These are phyloP conservation scores for Larimichthys polyactis DNA, from an alignment of 2,113 vertebrate species.

Conservation along the genomic window DNA sequence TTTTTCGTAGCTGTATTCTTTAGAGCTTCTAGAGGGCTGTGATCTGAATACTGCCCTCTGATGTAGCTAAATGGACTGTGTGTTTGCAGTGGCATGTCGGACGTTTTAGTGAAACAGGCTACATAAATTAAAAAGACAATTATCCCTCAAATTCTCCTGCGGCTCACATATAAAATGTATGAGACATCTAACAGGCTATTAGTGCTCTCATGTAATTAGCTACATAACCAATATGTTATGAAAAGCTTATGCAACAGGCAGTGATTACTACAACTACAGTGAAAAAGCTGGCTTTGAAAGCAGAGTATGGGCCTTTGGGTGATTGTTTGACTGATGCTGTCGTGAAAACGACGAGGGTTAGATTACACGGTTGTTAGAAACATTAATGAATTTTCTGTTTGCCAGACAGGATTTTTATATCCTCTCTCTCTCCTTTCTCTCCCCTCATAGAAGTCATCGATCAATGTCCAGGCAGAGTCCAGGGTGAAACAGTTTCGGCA, in stretches of 20 bases:
- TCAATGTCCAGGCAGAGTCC: constrained; percentile 38
- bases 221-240: background rate
- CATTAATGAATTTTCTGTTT: constrained; percentile 38
- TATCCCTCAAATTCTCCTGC: constrained; percentile 19
- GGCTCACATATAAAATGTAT: constrained; percentile 18
- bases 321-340: constrained; percentile 20
- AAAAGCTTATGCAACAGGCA: constrained; percentile 25
- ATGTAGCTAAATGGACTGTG: background rate
- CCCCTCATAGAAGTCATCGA: constrained; percentile 28
- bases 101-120: constrained; percentile 3
- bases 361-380: constrained; percentile 17
- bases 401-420: constrained; percentile 29
- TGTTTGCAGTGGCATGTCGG: background rate
- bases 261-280: background rate
- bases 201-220: constrained; percentile 26
- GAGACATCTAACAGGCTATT: constrained; percentile 9
- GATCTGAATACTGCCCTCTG: background rate
- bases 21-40: background rate
- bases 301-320: background rate
- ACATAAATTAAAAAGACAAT: constrained; percentile 23
- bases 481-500: constrained; percentile 21
- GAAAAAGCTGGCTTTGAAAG: constrained; percentile 12
- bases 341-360: background rate
- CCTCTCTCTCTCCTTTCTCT: background rate
- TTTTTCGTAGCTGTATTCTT: constrained; percentile 18